phyloP scores from a whole-genome alignment of 2,797 vertebrate species.

The Kryptopterus vitreolus region DNA sequence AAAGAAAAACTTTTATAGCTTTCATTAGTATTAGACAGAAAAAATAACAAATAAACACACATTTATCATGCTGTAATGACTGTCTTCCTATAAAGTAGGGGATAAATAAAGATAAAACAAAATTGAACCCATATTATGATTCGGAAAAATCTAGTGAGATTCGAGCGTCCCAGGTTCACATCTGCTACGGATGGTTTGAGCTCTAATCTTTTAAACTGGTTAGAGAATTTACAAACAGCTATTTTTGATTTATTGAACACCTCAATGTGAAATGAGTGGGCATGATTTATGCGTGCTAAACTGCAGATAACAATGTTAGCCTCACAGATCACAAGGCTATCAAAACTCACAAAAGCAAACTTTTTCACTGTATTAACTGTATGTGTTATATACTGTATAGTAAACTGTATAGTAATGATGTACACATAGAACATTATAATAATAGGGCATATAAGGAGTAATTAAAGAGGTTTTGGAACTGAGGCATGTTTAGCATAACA shows the following conservation, averaged over 20 bases:
- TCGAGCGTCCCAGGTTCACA: neutral
- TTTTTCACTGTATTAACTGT: no score
- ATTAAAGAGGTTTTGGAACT: neutral
- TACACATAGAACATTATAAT: neutral
- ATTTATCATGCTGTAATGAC: no score
- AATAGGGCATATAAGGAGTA: neutral
- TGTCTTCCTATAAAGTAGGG: no score
- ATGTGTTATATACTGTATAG: no score
- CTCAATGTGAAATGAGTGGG: neutral
- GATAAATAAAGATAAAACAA: no score
- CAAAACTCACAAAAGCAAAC: neutral
- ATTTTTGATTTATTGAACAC: neutral
- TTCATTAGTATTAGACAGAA: neutral
- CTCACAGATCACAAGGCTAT: no score
- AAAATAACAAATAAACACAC: neutral
- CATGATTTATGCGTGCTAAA: constrained; percentile 3
- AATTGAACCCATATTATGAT: no score
- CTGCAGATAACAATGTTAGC: neutral
- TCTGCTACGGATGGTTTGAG: neutral
- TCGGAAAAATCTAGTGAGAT: no score
- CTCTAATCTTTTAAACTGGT: neutral
- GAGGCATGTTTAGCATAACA: neutral
- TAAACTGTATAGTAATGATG: neutral
- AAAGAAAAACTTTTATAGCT: neutral
- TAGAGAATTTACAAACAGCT: neutral